These are phyloP conservation scores for Thaumatotibia leucotreta DNA, from an alignment of 1,140 invertebrate species.

Conservation along the genomic window DNA sequence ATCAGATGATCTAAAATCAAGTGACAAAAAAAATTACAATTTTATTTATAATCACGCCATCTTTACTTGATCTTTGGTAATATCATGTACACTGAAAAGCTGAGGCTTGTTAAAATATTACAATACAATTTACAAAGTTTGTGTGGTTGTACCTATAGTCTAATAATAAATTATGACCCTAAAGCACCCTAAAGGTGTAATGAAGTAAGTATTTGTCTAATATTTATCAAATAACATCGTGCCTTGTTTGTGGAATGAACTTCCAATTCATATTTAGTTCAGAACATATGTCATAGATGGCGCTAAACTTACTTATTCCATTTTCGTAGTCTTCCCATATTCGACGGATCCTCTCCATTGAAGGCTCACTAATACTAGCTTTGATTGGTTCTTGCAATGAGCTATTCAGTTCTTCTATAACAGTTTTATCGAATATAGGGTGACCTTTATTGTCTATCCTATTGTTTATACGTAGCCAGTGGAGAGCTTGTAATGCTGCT, in stretches of 20 bases:
- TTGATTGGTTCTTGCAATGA: slow-evolving; percentile 37
- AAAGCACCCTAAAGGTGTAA: too few species aligned
- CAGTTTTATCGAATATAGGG: slow-evolving; percentile 47
- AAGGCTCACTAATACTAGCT: slow-evolving; percentile 40
- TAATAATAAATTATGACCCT: too few species aligned
- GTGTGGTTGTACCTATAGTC: too few species aligned
- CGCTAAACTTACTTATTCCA: slow-evolving; percentile 52
- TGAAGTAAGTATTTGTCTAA: too few species aligned
- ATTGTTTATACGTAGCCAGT: slow-evolving; percentile 50
- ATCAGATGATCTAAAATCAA: too few species aligned
- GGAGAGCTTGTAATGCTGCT: slow-evolving; percentile 50
- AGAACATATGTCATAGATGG: background rate
- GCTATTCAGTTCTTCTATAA: slow-evolving; percentile 38
- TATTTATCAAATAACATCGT: too few species aligned
- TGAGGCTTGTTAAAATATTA: background rate
- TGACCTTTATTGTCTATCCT: slow-evolving; percentile 47
- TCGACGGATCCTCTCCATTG: slow-evolving; percentile 37
- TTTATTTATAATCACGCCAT: background rate
- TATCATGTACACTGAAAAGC: background rate
- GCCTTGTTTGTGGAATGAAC: background rate
- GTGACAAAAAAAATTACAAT: too few species aligned
- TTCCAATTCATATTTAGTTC: background rate
- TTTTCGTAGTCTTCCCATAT: slow-evolving; percentile 56
- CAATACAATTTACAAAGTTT: too few species aligned
- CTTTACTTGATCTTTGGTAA: background rate